Conservation (phyloP, 2,888 invertebrate species). For the Cistogaster globosa region DNA sequence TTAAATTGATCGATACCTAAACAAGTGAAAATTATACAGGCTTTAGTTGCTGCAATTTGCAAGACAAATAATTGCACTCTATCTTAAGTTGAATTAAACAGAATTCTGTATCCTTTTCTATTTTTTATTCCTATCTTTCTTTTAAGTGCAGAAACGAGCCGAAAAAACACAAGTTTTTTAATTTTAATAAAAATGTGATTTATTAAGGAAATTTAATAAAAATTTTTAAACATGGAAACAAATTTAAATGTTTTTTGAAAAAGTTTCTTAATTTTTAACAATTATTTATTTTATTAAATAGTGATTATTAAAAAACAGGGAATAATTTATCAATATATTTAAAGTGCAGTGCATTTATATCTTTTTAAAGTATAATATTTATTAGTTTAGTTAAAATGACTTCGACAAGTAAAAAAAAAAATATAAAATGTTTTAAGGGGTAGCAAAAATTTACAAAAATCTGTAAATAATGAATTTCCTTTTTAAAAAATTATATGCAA, state of each 20-base stretch:
- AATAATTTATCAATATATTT: slow-evolving; percentile 29
- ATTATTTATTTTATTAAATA: slow-evolving; percentile 43
- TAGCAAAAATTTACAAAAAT: slow-evolving; percentile 21
- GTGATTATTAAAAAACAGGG: slow-evolving; percentile 52
- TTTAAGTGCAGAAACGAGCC: not conserved
- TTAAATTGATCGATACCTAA: too few species aligned
- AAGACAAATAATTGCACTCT: too few species aligned
- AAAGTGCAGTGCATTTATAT: slow-evolving; percentile 64
- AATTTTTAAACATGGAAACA: slow-evolving; percentile 47
- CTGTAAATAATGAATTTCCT: slow-evolving; percentile 8
- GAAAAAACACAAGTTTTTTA: not conserved
- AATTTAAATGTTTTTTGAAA: slow-evolving; percentile 21
- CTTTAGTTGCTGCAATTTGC: too few species aligned
- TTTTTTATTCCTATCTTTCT: not conserved
- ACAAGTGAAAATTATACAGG: too few species aligned
- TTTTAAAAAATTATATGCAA: slow-evolving; percentile 12
- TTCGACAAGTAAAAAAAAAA: slow-evolving; percentile 5
- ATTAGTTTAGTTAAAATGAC: slow-evolving; percentile 40
- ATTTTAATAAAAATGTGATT: slow-evolving; percentile 56
- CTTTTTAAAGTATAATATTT: slow-evolving; percentile 23
- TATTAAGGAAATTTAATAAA: slow-evolving; percentile 51
- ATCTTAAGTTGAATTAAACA: too few species aligned
- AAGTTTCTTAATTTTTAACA: slow-evolving; percentile 43
- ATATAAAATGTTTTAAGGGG: slow-evolving; percentile 7
- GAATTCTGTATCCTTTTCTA: not conserved